Evolutionary conservation across 2,797 vertebrate genomes (phyloP).

Genomic region (Epinephelus awoara): DNA sequence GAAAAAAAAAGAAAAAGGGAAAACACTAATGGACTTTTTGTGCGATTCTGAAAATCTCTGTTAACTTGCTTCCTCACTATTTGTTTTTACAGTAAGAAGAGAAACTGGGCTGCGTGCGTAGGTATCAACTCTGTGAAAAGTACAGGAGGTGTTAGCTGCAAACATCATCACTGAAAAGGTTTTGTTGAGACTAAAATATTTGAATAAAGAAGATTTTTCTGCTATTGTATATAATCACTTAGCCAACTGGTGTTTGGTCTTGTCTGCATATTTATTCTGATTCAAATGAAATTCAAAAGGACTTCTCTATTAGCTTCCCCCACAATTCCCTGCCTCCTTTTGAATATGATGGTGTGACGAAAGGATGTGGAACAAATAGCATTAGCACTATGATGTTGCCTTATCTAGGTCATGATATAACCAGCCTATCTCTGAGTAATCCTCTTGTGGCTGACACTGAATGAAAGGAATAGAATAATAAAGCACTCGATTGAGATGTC

Average conservation of each 20-base stretch:
- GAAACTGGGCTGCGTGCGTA: neutral
- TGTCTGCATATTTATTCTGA: constrained; percentile 37
- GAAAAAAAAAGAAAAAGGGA: neutral
- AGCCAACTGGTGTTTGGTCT: constrained; percentile 34
- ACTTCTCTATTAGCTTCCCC: constrained; percentile 75
- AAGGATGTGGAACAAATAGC: constrained; percentile 82
- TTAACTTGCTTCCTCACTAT: neutral
- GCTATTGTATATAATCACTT: constrained; percentile 24
- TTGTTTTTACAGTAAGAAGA: constrained; percentile 4
- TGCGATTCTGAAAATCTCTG: neutral
- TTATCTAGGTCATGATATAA: constrained; percentile 89
- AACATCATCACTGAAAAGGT: constrained; percentile 21
- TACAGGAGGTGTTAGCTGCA: neutral
- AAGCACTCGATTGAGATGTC: constrained; percentile 85
- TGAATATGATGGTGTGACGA: constrained; percentile 71
- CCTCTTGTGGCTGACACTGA: constrained; percentile 80
- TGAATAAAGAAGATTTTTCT: constrained; percentile 5
- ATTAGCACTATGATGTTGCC: constrained; percentile 82
- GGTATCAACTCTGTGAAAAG: neutral
- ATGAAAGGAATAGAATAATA: constrained; percentile 82
- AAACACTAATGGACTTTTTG: constrained; percentile 12
- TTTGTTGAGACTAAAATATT: constrained; percentile 40
- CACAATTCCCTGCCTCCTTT: constrained; percentile 57
- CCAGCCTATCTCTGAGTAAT: constrained; percentile 80
- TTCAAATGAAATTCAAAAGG: constrained; percentile 62